These are phyloP conservation scores for Numida meleagris DNA, from an alignment of 2,113 vertebrate species.

Conservation along the genomic window DNA sequence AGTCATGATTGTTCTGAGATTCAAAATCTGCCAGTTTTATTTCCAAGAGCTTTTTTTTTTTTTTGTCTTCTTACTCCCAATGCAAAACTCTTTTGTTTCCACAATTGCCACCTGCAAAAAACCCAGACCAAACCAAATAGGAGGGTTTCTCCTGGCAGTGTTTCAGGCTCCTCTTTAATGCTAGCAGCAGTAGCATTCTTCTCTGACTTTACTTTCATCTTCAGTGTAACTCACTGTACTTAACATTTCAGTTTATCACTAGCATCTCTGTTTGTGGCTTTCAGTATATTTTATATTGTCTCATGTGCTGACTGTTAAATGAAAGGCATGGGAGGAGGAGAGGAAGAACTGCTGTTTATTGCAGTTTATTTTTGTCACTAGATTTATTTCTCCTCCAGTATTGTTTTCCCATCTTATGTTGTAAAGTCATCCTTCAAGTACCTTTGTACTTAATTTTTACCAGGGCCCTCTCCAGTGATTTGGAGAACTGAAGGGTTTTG, in stretches of 20 bases:
- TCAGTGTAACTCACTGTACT: conserved; percentile 39
- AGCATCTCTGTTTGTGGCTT: conserved; percentile 47
- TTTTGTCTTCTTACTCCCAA: background rate
- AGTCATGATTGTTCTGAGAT: background rate
- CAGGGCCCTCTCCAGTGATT: background rate
- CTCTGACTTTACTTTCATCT: conserved; percentile 51
- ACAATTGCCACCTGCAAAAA: background rate
- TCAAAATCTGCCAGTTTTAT: background rate
- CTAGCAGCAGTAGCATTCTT: conserved; percentile 49
- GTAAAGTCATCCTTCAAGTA: conserved; percentile 11
- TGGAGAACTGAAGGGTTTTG: background rate
- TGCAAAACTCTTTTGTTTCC: background rate
- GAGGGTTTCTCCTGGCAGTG: background rate
- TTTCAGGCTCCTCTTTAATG: conserved; percentile 27
- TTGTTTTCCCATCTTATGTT: background rate
- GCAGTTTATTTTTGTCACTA: conserved; percentile 10
- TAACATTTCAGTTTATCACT: conserved; percentile 26
- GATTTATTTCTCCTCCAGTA: background rate
- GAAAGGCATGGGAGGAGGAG: conserved; percentile 2
- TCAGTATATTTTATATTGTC: conserved; percentile 47
- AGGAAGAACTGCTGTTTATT: conserved; percentile 1
- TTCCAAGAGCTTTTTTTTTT: background rate
- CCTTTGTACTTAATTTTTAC: background rate
- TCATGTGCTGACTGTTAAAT: conserved; percentile 42
- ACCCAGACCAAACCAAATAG: background rate